phyloP scores from a whole-genome alignment of 2,797 vertebrate genomes.

The Artibeus jamaicensis region DNA sequence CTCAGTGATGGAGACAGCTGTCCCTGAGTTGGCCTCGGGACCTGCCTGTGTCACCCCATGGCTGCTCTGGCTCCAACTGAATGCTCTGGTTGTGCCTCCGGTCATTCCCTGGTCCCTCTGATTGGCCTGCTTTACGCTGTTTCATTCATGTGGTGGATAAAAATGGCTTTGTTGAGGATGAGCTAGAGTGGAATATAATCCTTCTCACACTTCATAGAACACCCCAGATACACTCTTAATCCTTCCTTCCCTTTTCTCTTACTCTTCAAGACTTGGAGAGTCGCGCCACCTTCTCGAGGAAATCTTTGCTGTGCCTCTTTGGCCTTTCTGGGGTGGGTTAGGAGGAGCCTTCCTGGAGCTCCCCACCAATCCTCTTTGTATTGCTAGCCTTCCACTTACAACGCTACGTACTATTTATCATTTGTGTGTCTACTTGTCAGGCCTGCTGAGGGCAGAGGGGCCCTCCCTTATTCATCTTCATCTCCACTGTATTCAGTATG shows the following conservation, averaged over 20 bases:
- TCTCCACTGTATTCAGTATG: background rate
- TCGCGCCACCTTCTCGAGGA: background rate
- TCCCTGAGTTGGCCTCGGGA: background rate
- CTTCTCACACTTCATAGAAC: background rate
- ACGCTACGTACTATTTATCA: rapidly evolving
- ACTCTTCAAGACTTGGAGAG: background rate
- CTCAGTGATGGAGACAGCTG: background rate
- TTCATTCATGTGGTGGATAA: background rate
- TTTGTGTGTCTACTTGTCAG: background rate
- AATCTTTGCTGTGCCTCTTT: background rate
- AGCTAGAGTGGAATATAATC: background rate
- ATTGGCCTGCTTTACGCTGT: background rate
- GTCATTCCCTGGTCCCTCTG: background rate
- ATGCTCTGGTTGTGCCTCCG: background rate
- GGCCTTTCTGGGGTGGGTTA: background rate
- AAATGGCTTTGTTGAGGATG: background rate
- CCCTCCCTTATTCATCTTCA: background rate
- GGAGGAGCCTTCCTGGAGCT: rapidly evolving
- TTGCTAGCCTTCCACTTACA: background rate
- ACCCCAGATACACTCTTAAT: background rate
- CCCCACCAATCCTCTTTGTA: background rate
- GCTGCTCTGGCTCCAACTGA: background rate
- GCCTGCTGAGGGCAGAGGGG: background rate
- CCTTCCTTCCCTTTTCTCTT: background rate
- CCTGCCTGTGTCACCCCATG: rapidly evolving